Base-by-base conservation (phyloP, 2,888 invertebrate species). In the Leptothorax acervorum region DNA sequence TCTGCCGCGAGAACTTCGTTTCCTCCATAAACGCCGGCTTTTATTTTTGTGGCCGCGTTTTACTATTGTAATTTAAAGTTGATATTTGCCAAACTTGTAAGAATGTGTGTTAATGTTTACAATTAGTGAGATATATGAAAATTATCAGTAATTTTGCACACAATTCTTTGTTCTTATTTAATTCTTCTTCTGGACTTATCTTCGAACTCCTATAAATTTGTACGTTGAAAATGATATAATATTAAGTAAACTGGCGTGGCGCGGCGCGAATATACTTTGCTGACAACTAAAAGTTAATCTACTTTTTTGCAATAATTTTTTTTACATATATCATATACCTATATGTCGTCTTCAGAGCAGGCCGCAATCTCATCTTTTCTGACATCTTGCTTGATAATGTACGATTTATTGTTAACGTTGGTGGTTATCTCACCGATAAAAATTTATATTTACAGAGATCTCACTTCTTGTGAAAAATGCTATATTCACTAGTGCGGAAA, bases 281-380 rank as follows among this genome's bases (percentile, higher is more conserved):
- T 66, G 51, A 73, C 51, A 60, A 48, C 23, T 51, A 51, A 45
- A 51, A 45, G 35, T 71, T 84, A 81, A 84, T 65, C 51, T 53
- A 48, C 48, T 84, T 68, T 51, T 57, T 51, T 31, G 57, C 65
- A 79, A 71, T 84, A 53, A 62, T 84, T 84, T 83, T 84, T 73
- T 23, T 23, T 23, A 23, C 23, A 23, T 23, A 23, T 23, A 23
- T 23, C 23, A 35, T 68, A 35, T 68, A 12, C 31, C 23, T 23
- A 68, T 70, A 48, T 39, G 57, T 57, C 51, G 73, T 39, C 31
- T 55, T 73, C 51, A 73, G 12, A 55, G 48, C 73, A 65, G 18
- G 42, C 57, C 48, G 51, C 73, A 81, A 73, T 84, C 73, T 81
- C 60, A 39, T 79, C 63, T 78, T 71, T 35, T 28, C 39, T 18